A percentile compares a stretch with the other conserved stretches of the same genome.
These are phyloP conservation scores for Orussus abietinus DNA, from an alignment of 1,140 invertebrate genomes.

Conservation along the genomic window DNA sequence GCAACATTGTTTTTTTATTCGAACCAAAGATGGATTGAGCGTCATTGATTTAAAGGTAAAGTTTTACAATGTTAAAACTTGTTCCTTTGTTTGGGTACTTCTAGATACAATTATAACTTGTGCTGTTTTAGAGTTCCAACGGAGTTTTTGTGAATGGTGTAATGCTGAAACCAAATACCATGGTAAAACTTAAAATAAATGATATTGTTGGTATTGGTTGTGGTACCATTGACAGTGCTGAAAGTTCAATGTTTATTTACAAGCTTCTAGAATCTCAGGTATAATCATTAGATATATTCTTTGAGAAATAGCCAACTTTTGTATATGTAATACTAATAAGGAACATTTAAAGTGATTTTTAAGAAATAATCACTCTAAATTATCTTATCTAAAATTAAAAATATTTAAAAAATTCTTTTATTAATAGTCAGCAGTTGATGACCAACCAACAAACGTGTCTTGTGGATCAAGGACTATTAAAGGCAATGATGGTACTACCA, in stretches of 20 bases:
- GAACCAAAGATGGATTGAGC: slow-evolving; percentile 14
- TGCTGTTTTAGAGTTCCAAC: slow-evolving; percentile 29
- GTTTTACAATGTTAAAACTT: neutral
- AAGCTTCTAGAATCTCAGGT: slow-evolving; percentile 18
- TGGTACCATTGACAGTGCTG: neutral
- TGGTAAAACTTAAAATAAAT: slow-evolving; percentile 15
- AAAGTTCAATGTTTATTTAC: slow-evolving; percentile 18
- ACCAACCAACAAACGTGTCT: too few species aligned
- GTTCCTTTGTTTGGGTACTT: neutral
- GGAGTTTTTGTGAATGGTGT: slow-evolving; percentile 28
- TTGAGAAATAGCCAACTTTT: neutral
- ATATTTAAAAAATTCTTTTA: neutral
- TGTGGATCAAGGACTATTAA: too few species aligned
- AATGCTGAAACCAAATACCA: slow-evolving; percentile 1
- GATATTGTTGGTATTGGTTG: slow-evolving; percentile 34
- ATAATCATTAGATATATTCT: slow-evolving; percentile 3
- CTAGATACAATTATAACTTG: neutral
- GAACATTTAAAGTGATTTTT: neutral
- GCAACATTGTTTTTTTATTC: slow-evolving; percentile 30
- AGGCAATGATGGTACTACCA: too few species aligned
- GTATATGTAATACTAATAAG: neutral
- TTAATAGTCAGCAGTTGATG: neutral
- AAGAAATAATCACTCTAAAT: neutral
- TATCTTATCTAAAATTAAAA: neutral
- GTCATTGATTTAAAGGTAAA: slow-evolving; percentile 29